A percentile compares a stretch with the other conserved stretches of the same genome.
These are phyloP conservation scores for Lasius fuliginosus DNA, from an alignment of 2,888 invertebrate genomes.

Conservation along the genomic window DNA sequence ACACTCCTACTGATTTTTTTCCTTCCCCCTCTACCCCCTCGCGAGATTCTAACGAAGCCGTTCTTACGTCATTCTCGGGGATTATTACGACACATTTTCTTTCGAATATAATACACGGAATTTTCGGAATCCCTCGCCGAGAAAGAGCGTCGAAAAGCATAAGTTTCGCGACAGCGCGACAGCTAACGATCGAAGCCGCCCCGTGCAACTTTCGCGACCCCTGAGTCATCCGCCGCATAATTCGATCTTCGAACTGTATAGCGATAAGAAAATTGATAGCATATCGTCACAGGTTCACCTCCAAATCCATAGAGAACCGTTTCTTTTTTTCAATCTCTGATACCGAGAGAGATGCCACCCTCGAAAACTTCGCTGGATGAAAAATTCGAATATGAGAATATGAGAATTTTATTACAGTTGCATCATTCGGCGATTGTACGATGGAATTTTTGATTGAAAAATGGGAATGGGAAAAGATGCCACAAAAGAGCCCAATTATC, in stretches of 20 bases:
- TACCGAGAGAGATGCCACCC: not conserved
- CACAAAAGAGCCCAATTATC: not conserved
- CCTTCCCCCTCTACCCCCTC: not conserved
- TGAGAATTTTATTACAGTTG: not conserved
- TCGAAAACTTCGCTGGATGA: not conserved
- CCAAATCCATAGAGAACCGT: not conserved
- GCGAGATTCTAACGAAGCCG: not conserved
- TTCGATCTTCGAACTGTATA: slow-evolving; percentile 30
- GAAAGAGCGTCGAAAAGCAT: not conserved
- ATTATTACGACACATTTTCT: not conserved
- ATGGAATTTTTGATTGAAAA: not conserved
- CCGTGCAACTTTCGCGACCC: slow-evolving; percentile 4
- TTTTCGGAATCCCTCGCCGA: not conserved
- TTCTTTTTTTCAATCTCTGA: not conserved
- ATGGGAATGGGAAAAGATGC: not conserved
- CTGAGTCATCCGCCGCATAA: slow-evolving; percentile 43
- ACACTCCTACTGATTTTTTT: slow-evolving; percentile 6
- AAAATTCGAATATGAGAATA: not conserved
- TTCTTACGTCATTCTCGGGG: not conserved
- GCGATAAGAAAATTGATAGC: not conserved
- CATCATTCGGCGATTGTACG: not conserved
- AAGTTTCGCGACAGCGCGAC: not conserved
- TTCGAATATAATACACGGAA: not conserved
- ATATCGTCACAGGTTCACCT: not conserved
- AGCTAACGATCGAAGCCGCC: slow-evolving; percentile 6